Evolutionary conservation across 2,888 invertebrate species (phyloP).

Genomic region (Spilosoma lubricipeda): DNA sequence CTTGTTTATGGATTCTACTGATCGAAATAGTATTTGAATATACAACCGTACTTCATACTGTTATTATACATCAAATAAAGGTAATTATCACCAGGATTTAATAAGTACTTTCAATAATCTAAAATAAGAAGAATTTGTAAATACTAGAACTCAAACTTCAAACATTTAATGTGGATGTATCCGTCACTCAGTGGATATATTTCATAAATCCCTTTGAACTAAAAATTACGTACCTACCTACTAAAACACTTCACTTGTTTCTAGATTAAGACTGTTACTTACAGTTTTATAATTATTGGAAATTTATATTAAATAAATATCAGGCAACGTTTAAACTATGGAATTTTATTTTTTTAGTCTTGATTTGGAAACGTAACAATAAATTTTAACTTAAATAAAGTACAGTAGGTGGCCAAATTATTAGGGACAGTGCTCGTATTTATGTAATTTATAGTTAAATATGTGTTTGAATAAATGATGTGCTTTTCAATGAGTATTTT

Average conservation of each 20-base stretch:
- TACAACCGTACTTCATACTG: too few species aligned
- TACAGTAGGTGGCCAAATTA: too few species aligned
- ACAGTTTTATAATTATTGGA: background rate
- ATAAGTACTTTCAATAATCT: background rate
- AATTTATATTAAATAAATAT: background rate
- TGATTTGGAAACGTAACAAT: background rate
- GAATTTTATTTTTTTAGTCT: background rate
- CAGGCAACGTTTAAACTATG: background rate
- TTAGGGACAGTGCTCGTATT: too few species aligned
- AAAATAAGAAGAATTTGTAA: too few species aligned
- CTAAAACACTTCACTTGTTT: background rate
- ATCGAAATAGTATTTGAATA: too few species aligned
- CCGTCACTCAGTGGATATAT: background rate
- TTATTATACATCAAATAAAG: background rate
- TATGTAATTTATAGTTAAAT: too few species aligned
- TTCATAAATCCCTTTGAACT: conserved; percentile 2
- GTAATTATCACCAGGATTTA: background rate
- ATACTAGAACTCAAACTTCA: background rate
- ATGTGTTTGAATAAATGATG: too few species aligned
- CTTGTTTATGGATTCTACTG: too few species aligned
- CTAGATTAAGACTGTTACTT: background rate
- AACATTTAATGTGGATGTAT: background rate
- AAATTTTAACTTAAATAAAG: too few species aligned
- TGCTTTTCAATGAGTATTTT: too few species aligned
- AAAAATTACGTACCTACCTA: background rate